Base-by-base conservation (phyloP, 2,113 vertebrate genomes). In the Clarias macrocephalus region DNA sequence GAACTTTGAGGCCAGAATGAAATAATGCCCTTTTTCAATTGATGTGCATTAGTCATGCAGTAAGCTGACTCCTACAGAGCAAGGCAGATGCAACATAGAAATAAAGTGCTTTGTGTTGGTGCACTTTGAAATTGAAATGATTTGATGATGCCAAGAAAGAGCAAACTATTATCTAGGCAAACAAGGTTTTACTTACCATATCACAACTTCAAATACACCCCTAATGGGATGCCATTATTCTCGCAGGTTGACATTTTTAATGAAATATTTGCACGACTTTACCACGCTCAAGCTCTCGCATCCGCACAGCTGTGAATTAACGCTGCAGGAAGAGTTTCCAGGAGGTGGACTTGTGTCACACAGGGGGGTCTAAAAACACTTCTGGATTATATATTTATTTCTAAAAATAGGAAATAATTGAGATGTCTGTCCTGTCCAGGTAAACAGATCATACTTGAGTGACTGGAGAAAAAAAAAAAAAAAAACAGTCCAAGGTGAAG, bases 41-140 rank as follows among this genome's bases (percentile, higher is more conserved):
- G 5, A 77, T 77, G 52, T 56, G 25, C 52, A 77, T 77, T 77
- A 77, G 25, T 56, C 75, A 77, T 77, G 25, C 75, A 16, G 75
- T 56, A 48, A 77, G 52, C 52, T 28, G 28, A 77, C 48, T 28
- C 75, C 12, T 16, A 77, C 54, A 77, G 75, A 77, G 52, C 23
- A 28, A 56, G 16, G 7, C 25, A n/a, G 15, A 28, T 9, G 25
- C 52, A 28, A 76, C 37, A 13, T 12, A 28, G 75, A 77, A 56
- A 15, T 56, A 77, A 57, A 30, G 8, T 8, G 25, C 52, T 80
- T 80, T 30, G n/a, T 57, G 76, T 23, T 57, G 48, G 52, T 59
- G 54, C 76, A 59, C 76, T 79, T 79, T 79, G 54, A 80, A 80
- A 80, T 80, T 3, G 48, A 48, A 80, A 80, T 59, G 54, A 80